Evolutionary conservation across 2,113 vertebrate genomes (phyloP).

Genomic region (Beaufortia kweichowensis): DNA sequence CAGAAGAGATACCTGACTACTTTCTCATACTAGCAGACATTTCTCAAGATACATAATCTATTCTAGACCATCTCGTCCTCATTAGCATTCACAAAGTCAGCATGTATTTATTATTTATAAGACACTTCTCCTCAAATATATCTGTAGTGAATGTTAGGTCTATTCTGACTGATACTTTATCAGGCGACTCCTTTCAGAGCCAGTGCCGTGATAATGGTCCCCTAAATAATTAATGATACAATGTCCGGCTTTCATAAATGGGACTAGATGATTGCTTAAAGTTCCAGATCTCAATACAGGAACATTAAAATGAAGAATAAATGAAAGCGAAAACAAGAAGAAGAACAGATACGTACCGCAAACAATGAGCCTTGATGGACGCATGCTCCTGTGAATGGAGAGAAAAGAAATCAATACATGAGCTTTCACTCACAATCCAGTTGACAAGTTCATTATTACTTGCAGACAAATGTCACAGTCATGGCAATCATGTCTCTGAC

Average conservation of each 20-base stretch:
- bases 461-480: conserved; percentile 6
- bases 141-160: conserved; percentile 33
- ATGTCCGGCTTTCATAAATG: conserved; percentile 34
- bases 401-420: conserved; percentile 30
- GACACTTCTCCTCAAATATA: conserved; percentile 39
- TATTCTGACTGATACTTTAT: conserved; percentile 48
- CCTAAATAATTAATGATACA: conserved; percentile 49
- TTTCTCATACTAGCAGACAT: conserved; percentile 13
- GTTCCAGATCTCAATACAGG: not conserved
- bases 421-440: conserved; percentile 29
- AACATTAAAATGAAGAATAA: not conserved
- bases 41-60: conserved; percentile 33
- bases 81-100: conserved; percentile 52
- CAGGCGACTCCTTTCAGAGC: conserved; percentile 40
- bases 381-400: conserved; percentile 81
- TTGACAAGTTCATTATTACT: conserved; percentile 13
- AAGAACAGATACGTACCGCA: conserved; percentile 78
- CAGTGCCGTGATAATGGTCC: conserved; percentile 41
- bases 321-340: not conserved
- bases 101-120: conserved; percentile 49
- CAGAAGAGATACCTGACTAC: not conserved
- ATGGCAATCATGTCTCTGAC: conserved; percentile 12
- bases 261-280: conserved; percentile 27
- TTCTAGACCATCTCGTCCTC: conserved; percentile 31
- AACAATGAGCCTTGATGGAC: conserved; percentile 77